Evolutionary conservation across 1,140 invertebrate genomes (phyloP).

Genomic region (Cotesia glomerata): DNA sequence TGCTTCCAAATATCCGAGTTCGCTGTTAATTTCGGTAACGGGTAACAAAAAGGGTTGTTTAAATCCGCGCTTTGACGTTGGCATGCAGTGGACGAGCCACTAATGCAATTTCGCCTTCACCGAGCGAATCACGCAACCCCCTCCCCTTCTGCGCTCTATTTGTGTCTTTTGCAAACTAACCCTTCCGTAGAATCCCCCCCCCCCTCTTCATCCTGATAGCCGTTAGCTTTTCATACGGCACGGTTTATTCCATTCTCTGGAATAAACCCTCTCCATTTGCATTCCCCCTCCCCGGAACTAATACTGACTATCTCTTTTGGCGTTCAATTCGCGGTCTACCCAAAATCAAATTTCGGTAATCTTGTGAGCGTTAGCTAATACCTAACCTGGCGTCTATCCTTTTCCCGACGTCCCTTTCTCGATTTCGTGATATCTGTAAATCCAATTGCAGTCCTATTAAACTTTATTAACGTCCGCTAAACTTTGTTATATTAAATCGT

Average conservation of each 20-base stretch:
- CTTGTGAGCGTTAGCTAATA: slow-evolving; percentile 12
- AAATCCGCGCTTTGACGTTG: slow-evolving; percentile 22
- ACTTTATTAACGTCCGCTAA: too few relatives aligned
- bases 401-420: neutral
- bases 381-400: neutral
- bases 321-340: slow-evolving; percentile 26
- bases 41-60: slow-evolving; percentile 8
- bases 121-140: slow-evolving; percentile 23
- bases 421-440: too few relatives aligned
- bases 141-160: slow-evolving; percentile 5
- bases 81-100: slow-evolving; percentile 25
- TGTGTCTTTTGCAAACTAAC: slow-evolving; percentile 6
- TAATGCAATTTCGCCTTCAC: slow-evolving; percentile 21
- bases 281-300: neutral
- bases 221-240: slow-evolving; percentile 10
- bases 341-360: slow-evolving; percentile 22
- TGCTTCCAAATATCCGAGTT: too few relatives aligned
- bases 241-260: neutral
- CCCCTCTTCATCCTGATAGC: neutral
- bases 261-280: neutral
- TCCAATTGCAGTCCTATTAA: too few relatives aligned
- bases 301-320: slow-evolving; percentile 20
- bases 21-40: neutral
- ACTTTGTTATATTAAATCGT: too few relatives aligned
- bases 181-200: neutral